These are phyloP conservation scores for Desmodus rotundus DNA, from an alignment of 2,113 vertebrate genomes.

Conservation along the genomic window DNA sequence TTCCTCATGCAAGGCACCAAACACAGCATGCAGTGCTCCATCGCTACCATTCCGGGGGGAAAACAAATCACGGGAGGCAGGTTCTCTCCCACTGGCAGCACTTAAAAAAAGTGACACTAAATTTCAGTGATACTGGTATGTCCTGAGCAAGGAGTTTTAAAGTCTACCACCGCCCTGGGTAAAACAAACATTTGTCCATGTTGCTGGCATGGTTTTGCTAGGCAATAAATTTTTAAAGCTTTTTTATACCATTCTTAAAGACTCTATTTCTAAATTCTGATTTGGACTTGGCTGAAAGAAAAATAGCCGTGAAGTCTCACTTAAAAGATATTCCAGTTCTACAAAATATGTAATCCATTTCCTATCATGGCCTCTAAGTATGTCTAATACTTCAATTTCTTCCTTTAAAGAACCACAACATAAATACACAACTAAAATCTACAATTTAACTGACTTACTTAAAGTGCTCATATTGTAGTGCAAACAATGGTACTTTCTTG, in stretches of 20 bases:
- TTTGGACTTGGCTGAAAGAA: background rate
- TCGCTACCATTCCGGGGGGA: constrained; percentile 79
- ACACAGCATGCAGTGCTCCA: constrained; percentile 96
- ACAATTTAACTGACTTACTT: background rate
- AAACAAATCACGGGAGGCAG: constrained; percentile 78
- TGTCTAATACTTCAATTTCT: background rate
- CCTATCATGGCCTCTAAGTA: background rate
- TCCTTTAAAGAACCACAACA: background rate
- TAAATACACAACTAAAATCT: background rate
- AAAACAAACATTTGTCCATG: background rate
- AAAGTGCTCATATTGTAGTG: background rate
- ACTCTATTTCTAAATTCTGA: background rate
- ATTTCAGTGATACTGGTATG: background rate
- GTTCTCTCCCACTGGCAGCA: constrained; percentile 67
- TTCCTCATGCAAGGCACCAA: constrained; percentile 96
- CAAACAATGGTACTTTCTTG: background rate
- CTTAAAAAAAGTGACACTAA: constrained; percentile 52
- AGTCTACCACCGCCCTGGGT: constrained; percentile 24
- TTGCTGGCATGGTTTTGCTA: background rate
- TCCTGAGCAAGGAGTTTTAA: constrained; percentile 56
- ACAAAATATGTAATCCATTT: background rate
- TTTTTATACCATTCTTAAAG: background rate
- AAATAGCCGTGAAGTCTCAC: constrained; percentile 9
- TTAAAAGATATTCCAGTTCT: background rate
- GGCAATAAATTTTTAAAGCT: background rate